Conservation (phyloP, 2,888 invertebrate species). For the Belgica antarctica region DNA sequence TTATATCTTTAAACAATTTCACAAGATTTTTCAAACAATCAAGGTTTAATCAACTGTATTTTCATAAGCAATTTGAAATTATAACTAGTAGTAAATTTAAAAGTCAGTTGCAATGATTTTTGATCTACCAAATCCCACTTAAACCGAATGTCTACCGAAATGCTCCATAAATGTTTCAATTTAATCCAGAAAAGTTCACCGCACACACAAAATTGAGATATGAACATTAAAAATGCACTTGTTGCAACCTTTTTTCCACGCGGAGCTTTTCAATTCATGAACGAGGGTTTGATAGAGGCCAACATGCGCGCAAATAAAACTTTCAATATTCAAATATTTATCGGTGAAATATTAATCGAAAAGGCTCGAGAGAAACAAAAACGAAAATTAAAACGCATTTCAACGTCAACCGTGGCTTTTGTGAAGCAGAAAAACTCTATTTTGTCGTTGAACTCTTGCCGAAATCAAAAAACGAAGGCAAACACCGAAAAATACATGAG, state of each 20-base stretch:
- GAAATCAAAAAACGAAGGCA: neutral
- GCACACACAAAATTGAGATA: neutral
- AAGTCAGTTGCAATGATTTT: too few relatives aligned
- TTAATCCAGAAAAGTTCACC: neutral
- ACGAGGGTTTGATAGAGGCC: too few relatives aligned
- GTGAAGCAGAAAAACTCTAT: neutral
- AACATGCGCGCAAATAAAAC: neutral
- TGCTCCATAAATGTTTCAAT: neutral
- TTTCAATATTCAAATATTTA: slow-evolving; percentile 25
- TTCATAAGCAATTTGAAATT: too few relatives aligned
- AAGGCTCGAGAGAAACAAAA: neutral
- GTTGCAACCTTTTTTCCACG: slow-evolving; percentile 5
- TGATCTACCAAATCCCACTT: too few relatives aligned
- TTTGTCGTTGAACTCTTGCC: neutral
- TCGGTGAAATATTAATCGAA: neutral
- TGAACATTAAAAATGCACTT: slow-evolving; percentile 8
- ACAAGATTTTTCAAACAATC: too few relatives aligned
- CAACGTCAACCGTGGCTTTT: too few relatives aligned
- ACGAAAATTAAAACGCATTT: neutral
- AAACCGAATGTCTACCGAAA: too few relatives aligned
- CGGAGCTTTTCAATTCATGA: too few relatives aligned
- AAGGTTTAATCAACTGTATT: too few relatives aligned
- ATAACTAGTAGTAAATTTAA: too few relatives aligned
- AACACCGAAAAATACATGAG: too few relatives aligned
- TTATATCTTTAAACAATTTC: too few relatives aligned